phyloP scores from a whole-genome alignment of 1,140 invertebrate species.

The Eulimnadia texana region DNA sequence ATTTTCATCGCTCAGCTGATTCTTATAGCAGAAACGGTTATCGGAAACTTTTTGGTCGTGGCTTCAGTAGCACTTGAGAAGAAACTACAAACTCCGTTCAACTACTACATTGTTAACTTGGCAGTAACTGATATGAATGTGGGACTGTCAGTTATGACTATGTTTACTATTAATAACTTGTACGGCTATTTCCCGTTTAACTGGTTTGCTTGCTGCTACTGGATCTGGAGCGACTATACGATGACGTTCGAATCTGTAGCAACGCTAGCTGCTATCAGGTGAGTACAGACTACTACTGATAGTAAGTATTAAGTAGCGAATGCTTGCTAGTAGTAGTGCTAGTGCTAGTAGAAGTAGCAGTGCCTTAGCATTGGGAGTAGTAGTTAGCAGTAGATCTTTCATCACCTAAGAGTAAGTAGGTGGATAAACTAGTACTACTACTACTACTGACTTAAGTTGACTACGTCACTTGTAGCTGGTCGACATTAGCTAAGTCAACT shows the following conservation, averaged over 20 bases:
- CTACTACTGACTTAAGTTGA: too few species aligned
- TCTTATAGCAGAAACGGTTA: slow-evolving; percentile 23
- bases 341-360: too few species aligned
- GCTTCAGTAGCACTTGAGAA: slow-evolving; percentile 22
- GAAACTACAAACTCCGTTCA: slow-evolving; percentile 24
- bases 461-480: too few species aligned
- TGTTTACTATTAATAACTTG: slow-evolving; percentile 24
- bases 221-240: slow-evolving; percentile 31
- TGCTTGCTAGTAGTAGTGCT: too few species aligned
- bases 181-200: slow-evolving; percentile 24
- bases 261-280: slow-evolving; percentile 29
- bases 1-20: slow-evolving; percentile 17
- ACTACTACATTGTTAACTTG: slow-evolving; percentile 25
- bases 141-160: slow-evolving; percentile 25
- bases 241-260: slow-evolving; percentile 32
- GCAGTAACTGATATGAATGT: slow-evolving; percentile 26
- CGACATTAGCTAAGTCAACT: too few species aligned
- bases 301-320: neutral
- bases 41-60: slow-evolving; percentile 26
- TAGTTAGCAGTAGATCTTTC: too few species aligned
- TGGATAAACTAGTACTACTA: too few species aligned
- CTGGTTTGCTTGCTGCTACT: slow-evolving; percentile 26
- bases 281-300: too few species aligned
- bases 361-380: too few species aligned
- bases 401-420: too few species aligned